These are phyloP conservation scores for Drosophila baimaii DNA, from an alignment of 1,140 invertebrate genomes.

Conservation along the genomic window DNA sequence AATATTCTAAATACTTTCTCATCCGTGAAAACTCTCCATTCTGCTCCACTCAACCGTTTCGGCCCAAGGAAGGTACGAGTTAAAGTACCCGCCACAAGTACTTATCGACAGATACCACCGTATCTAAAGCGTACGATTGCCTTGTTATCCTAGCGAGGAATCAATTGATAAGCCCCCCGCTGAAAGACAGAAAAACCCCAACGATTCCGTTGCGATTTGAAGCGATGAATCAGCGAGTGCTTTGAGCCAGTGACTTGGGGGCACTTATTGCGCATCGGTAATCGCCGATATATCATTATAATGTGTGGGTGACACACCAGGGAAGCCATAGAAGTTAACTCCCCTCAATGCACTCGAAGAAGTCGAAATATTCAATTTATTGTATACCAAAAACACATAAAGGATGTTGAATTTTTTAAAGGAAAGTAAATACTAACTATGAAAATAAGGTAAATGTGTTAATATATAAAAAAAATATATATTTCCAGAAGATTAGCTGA, in stretches of 20 bases:
- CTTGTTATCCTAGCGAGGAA: conserved; percentile 38
- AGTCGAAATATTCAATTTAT: not conserved
- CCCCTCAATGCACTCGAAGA: conserved; percentile 22
- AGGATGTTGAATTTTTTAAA: not conserved
- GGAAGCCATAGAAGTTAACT: conserved; percentile 51
- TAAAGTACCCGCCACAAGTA: conserved; percentile 38
- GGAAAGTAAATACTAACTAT: not conserved
- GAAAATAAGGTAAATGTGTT: not conserved
- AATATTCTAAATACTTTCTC: not conserved
- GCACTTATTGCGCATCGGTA: conserved; percentile 53
- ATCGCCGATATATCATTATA: conserved; percentile 52
- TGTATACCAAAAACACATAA: not conserved
- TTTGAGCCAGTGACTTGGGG: conserved; percentile 33
- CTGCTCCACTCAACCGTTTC: conserved; percentile 21
- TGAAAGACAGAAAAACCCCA: conserved; percentile 40
- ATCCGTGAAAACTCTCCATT: conserved; percentile 17
- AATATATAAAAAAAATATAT: not conserved
- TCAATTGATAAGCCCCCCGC: conserved; percentile 53
- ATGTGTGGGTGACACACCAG: conserved; percentile 61
- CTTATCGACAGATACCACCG: conserved; percentile 47
- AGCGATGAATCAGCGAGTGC: conserved; percentile 47
- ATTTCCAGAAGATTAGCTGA: too few species aligned
- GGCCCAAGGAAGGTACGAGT: conserved; percentile 8
- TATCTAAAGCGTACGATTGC: conserved; percentile 41
- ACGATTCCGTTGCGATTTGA: conserved; percentile 33